These are phyloP conservation scores for Sesia apiformis DNA, from an alignment of 2,888 invertebrate genomes.

Conservation along the genomic window DNA sequence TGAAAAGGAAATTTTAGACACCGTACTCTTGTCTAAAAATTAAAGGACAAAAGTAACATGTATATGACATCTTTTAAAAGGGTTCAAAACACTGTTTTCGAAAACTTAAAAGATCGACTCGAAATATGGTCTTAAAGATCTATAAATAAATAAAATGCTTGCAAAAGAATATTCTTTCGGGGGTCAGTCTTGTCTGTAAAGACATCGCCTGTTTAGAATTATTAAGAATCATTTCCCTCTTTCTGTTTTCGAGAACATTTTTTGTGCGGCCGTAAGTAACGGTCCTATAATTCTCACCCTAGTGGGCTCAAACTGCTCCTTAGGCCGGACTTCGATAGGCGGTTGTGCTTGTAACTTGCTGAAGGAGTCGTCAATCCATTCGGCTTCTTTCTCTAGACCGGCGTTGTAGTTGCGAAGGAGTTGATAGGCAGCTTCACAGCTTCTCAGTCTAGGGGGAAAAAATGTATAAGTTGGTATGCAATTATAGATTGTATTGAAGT, in stretches of 20 bases:
- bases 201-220: background rate
- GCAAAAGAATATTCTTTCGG: too few relatives aligned
- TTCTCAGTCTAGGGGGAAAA: constrained; percentile 79
- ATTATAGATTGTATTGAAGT: too few relatives aligned
- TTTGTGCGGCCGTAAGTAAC: too few relatives aligned
- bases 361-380: constrained; percentile 91
- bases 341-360: constrained; percentile 84
- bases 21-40: too few relatives aligned
- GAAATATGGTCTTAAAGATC: too few relatives aligned
- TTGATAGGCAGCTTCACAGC: constrained; percentile 93
- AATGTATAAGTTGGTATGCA: background rate
- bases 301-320: constrained; percentile 85
- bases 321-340: constrained; percentile 79
- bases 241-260: background rate
- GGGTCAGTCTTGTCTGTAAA: too few relatives aligned
- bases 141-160: too few relatives aligned
- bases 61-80: too few relatives aligned
- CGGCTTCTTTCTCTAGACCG: constrained; percentile 89
- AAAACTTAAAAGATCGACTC: too few relatives aligned
- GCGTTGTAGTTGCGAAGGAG: constrained; percentile 92
- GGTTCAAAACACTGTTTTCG: too few relatives aligned
- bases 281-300: constrained; percentile 73
- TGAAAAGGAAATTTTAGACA: too few relatives aligned
- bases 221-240: background rate
- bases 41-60: too few relatives aligned